phyloP scores from a whole-genome alignment of 1,140 invertebrate genomes.

The Helicoverpa zea region DNA sequence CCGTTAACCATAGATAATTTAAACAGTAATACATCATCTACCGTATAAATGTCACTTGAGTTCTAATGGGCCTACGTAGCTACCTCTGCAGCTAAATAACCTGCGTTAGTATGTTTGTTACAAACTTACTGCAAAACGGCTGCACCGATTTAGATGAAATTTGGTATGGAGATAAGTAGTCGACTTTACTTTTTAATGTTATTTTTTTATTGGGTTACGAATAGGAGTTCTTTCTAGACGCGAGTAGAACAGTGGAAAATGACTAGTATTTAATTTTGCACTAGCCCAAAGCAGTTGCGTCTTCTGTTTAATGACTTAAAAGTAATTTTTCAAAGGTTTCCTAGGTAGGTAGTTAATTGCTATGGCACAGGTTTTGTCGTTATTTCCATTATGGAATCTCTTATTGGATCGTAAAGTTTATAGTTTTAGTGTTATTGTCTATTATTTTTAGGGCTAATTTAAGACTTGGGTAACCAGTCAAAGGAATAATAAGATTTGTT shows the following conservation, averaged over 20 bases:
- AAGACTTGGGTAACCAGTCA: neutral
- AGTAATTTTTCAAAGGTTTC: slow-evolving; percentile 24
- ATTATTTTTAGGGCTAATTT: slow-evolving; percentile 11
- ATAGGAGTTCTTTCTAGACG: no score
- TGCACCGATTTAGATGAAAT: no score
- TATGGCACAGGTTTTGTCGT: slow-evolving; percentile 16
- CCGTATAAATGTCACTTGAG: neutral
- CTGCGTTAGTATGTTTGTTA: no score
- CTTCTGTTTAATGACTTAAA: neutral
- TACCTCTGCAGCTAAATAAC: no score
- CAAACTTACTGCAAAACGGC: no score
- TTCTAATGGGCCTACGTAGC: neutral
- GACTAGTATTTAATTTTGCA: neutral
- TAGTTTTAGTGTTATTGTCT: slow-evolving; percentile 22
- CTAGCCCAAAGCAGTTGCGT: neutral
- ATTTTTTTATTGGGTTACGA: no score
- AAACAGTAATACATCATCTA: slow-evolving; percentile 1
- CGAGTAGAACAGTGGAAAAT: no score
- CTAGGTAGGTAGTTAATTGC: slow-evolving; percentile 11
- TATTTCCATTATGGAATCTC: slow-evolving; percentile 25
- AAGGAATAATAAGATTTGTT: no score
- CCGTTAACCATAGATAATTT: neutral
- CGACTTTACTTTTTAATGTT: no score
- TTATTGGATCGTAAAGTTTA: slow-evolving; percentile 34
- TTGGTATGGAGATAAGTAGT: no score